Evolutionary conservation across 2,797 vertebrate genomes (phyloP).

Genomic region (Hemibagrus guttatus): DNA sequence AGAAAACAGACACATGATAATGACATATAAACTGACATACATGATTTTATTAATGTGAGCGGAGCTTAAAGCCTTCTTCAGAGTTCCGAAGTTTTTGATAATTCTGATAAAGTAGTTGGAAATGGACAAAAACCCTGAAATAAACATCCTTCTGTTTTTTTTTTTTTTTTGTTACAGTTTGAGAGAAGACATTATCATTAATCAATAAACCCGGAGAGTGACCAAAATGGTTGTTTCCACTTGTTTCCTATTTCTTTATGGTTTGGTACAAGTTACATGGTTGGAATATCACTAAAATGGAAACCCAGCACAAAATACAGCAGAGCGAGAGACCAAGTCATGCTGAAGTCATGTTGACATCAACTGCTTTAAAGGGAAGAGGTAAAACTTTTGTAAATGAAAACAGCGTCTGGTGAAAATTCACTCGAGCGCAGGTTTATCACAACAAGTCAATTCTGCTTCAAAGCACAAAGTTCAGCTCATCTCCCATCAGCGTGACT

Average conservation of each 20-base stretch:
- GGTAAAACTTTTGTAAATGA: slow-evolving; percentile 27
- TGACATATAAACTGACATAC: background rate
- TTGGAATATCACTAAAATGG: slow-evolving; percentile 14
- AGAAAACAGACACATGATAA: background rate
- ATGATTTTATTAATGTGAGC: background rate
- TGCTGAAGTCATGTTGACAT: slow-evolving; percentile 16
- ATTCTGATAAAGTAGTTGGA: background rate
- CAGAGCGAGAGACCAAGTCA: background rate
- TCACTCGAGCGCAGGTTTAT: slow-evolving; percentile 15
- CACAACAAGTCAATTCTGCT: slow-evolving; percentile 48
- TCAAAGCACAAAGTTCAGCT: slow-evolving; percentile 62
- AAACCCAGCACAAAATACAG: background rate
- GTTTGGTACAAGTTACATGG: background rate
- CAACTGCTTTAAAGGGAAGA: background rate
- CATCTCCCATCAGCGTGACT: slow-evolving; percentile 66
- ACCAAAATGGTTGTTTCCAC: slow-evolving; percentile 1
- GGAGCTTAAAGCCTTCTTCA: background rate
- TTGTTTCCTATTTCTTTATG: background rate
- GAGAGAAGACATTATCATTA: background rate
- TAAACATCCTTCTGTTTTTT: background rate
- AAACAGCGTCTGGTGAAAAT: slow-evolving; percentile 8
- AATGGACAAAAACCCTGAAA: background rate
- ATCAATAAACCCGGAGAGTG: background rate
- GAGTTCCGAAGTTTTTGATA: background rate
- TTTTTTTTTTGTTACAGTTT: background rate